Percentiles rank a stretch among this genome's conserved stretches.
Evolutionary conservation across 2,113 vertebrate genomes (phyloP).

Genomic region (Lipophrys pholis): DNA sequence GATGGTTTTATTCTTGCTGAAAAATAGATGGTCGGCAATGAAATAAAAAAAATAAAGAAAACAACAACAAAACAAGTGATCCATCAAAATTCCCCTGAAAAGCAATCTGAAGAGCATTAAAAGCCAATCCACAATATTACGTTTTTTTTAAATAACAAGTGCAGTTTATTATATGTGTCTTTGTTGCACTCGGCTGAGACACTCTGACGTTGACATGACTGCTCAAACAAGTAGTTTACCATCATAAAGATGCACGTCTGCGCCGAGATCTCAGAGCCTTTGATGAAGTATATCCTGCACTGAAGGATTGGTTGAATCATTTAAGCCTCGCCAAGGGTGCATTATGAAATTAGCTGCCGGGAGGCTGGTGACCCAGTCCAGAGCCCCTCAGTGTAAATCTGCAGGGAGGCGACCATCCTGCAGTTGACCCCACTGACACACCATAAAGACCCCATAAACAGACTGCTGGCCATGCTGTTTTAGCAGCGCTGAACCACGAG

Average conservation of each 20-base stretch:
- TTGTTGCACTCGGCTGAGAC: not conserved
- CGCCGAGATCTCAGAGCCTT: conserved; percentile 54
- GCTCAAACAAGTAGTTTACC: conserved; percentile 9
- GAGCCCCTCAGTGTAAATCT: conserved; percentile 70
- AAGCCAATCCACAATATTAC: not conserved
- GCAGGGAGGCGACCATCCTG: conserved; percentile 56
- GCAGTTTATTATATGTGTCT: conserved; percentile 2
- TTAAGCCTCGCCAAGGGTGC: conserved; percentile 68
- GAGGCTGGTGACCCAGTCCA: conserved; percentile 62
- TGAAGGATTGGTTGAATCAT: conserved; percentile 68
- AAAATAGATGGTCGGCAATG: conserved; percentile 11
- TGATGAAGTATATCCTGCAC: conserved; percentile 72
- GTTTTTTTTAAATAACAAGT: not conserved
- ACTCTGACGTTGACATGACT: not conserved
- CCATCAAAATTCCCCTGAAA: conserved; percentile 15
- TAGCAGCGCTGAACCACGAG: conserved; percentile 11
- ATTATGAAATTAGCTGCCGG: conserved; percentile 80
- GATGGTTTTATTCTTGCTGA: conserved; percentile 18
- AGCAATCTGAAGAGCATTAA: conserved; percentile 9
- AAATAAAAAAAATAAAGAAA: conserved; percentile 11
- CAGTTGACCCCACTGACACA: conserved; percentile 62
- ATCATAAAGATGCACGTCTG: conserved; percentile 17
- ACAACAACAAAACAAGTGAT: not conserved
- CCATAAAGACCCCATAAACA: conserved; percentile 70
- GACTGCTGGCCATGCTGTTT: conserved; percentile 69